phyloP scores from a whole-genome alignment of 1,140 invertebrate species.

The Drosophila auraria region DNA sequence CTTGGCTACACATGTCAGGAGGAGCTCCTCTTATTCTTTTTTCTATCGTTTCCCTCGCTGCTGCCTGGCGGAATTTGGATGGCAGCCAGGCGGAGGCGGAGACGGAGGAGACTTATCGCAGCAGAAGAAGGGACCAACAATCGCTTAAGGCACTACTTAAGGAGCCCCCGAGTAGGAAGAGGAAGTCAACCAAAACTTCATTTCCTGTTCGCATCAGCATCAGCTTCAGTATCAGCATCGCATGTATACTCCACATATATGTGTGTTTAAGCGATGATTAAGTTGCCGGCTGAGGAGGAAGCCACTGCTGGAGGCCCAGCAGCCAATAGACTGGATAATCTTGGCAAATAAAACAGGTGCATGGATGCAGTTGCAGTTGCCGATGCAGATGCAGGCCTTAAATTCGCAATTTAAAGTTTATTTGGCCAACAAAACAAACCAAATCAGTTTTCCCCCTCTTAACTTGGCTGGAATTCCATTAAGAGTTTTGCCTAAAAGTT shows the following conservation, averaged over 20 bases:
- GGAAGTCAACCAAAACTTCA: conserved; percentile 48
- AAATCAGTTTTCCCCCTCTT: background rate
- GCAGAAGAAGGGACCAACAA: conserved; percentile 27
- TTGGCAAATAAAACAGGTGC: conserved; percentile 78
- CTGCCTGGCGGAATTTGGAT: conserved; percentile 29
- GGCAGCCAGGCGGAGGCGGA: conserved; percentile 33
- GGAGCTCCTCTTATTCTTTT: conserved; percentile 15
- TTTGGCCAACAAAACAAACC: conserved; percentile 4
- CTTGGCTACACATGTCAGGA: conserved; percentile 45
- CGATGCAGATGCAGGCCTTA: conserved; percentile 25
- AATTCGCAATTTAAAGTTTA: conserved; percentile 26
- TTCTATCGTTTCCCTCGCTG: conserved; percentile 9
- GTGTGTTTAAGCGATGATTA: conserved; percentile 33
- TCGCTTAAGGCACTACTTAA: conserved; percentile 37
- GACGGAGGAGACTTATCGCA: conserved; percentile 33
- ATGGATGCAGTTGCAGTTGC: too few species aligned
- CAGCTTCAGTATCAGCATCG: conserved; percentile 6
- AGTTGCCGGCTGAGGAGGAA: conserved; percentile 31
- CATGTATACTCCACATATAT: background rate
- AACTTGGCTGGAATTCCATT: conserved; percentile 33
- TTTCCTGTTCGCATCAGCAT: conserved; percentile 50
- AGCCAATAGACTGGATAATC: conserved; percentile 79
- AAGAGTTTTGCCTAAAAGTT: conserved; percentile 26
- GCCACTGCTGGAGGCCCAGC: conserved; percentile 24
- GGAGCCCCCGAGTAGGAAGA: conserved; percentile 1